Conservation (phyloP, 2,113 vertebrate species). For the Odocoileus hemionus region DNA sequence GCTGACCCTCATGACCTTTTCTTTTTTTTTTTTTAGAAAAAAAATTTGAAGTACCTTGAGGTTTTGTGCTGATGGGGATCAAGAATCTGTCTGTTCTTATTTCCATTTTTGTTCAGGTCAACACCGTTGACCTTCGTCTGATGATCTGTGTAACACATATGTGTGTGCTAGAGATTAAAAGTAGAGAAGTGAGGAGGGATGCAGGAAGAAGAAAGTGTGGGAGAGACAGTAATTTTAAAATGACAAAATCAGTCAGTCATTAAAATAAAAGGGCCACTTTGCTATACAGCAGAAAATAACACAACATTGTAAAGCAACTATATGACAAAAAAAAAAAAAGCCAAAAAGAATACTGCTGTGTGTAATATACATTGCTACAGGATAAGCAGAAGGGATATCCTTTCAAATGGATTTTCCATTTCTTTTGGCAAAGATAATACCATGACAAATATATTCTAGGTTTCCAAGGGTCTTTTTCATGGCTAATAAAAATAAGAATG, state of each 20-base stretch:
- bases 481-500: background rate
- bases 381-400: background rate
- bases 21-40: background rate
- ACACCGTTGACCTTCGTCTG: conserved; percentile 18
- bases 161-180: background rate
- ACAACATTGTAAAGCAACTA: background rate
- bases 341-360: background rate
- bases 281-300: background rate
- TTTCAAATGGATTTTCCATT: background rate
- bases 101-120: conserved; percentile 39
- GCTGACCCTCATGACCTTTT: background rate
- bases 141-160: background rate
- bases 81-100: background rate
- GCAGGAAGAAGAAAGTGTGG: background rate
- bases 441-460: background rate
- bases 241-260: background rate
- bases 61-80: conserved; percentile 29
- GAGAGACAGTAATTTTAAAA: background rate
- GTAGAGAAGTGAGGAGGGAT: background rate
- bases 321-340: background rate
- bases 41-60: background rate
- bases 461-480: background rate
- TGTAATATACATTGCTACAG: background rate
- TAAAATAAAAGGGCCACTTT: background rate
- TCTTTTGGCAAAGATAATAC: background rate